Base-by-base conservation (phyloP, 2,113 vertebrate species). In the Rhegmatorhina hoffmannsi region DNA sequence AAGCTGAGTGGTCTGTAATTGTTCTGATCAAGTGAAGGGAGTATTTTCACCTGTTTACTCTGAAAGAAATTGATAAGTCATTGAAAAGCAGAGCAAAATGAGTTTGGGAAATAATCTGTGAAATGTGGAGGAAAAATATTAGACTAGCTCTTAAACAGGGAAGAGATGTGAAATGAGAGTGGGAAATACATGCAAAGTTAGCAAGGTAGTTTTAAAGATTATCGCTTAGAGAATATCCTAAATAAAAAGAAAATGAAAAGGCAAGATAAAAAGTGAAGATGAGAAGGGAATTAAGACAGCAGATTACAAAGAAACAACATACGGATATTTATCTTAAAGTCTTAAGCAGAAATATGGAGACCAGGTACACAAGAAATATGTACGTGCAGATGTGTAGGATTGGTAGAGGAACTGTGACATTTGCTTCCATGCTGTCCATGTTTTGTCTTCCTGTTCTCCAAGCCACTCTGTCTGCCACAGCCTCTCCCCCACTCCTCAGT, bases 401-500 rank as follows among this genome's bases (percentile, higher is more conserved):
- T 70, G 44, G 14, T 76, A 64, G 72, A 26, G 47, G 59, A 87
- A 31, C 23, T 63, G 14, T 34, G 72, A 9, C 13, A 29, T 38
- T 84, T 89, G 26, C 14, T 90, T 86, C 13, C 34, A 47, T 86
- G 18, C 36, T 85, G 4, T 59, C 31, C 3, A 3, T 67, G 26
- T 62, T 52, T 91, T 44, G 88, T 80, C 21, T 73, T 74, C 19
- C 31, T 69, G 2, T 94, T 92, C 33, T 83, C 31, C 33, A 53
- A 90, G 67, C 26, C 18, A 33, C 40, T 75, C 15, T 19, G 9
- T 28, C 7, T 21, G 9, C 34, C 16, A 53, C 17, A 62, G 20
- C n/a, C 17, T 40, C 24, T 29, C 7, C 10, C 11, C 1, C 1
- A 5, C 3, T 18, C 14, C 11, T 11, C 17, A 55, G 19, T 20